Percentiles rank a stretch among this genome's conserved stretches.
Conservation (phyloP, 2,113 vertebrate genomes). For the Piaya cayana region DNA sequence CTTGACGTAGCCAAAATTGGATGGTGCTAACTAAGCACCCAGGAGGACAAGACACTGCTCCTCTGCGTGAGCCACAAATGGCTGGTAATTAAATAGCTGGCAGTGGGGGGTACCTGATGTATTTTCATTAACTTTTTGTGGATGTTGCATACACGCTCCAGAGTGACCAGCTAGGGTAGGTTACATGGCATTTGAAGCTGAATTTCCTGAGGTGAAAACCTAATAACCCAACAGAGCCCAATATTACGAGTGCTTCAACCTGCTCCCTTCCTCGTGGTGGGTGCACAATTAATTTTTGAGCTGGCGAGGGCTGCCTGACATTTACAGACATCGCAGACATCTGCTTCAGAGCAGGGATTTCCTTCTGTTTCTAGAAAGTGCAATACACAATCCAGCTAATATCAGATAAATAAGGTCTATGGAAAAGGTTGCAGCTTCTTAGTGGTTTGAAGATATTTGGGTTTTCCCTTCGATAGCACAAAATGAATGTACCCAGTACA, state of each 20-base stretch:
- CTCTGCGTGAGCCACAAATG: neutral
- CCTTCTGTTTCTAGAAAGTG: neutral
- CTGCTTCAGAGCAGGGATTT: neutral
- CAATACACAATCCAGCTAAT: neutral
- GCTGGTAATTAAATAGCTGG: slow-evolving; percentile 26
- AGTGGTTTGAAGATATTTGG: neutral
- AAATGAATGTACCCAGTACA: neutral
- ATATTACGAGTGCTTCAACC: neutral
- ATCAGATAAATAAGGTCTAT: neutral
- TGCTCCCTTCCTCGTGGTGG: neutral
- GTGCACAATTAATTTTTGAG: slow-evolving; percentile 19
- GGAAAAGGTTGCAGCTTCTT: slow-evolving; percentile 16
- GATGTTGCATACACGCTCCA: neutral
- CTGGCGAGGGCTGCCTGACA: neutral
- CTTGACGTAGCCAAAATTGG: neutral
- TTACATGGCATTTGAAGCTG: neutral
- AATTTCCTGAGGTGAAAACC: slow-evolving; percentile 39
- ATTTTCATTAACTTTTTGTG: slow-evolving; percentile 21
- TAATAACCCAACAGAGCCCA: neutral
- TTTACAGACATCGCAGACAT: neutral
- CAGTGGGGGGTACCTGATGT: neutral
- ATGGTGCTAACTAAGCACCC: slow-evolving; percentile 15
- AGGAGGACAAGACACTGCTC: neutral
- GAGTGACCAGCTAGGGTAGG: neutral
- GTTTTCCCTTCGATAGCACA: neutral